Conservation (phyloP, 2,797 vertebrate species). For the Rhinichthys osculus region DNA sequence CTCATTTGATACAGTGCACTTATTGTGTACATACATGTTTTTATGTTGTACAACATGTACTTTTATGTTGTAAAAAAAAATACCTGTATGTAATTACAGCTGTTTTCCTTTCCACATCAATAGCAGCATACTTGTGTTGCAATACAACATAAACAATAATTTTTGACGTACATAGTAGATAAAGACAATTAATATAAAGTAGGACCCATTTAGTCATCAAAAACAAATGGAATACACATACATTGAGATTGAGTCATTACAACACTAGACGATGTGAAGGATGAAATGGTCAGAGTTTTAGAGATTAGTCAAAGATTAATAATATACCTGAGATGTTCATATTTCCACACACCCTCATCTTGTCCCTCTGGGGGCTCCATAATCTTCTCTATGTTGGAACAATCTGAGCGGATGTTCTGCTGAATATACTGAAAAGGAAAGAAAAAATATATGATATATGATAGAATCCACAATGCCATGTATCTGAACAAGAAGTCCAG, state of each 20-base stretch:
- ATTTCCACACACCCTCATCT: conserved; percentile 99
- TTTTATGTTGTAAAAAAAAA: too few species aligned
- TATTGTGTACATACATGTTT: not conserved
- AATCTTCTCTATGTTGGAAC: conserved; percentile 98
- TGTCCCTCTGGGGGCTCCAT: conserved; percentile 97
- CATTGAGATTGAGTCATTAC: not conserved
- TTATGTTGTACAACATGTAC: not conserved
- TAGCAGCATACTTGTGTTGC: not conserved
- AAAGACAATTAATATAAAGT: not conserved
- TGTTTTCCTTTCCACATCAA: too few species aligned
- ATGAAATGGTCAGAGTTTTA: not conserved
- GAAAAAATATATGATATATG: not conserved
- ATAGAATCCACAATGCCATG: too few species aligned
- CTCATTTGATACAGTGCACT: not conserved
- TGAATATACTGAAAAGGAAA: conserved; percentile 90
- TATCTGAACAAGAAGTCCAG: too few species aligned
- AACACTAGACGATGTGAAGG: not conserved
- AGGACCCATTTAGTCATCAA: not conserved
- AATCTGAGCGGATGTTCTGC: conserved; percentile 96
- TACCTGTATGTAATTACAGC: not conserved
- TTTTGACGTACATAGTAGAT: not conserved
- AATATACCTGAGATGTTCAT: conserved; percentile 93
- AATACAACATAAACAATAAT: not conserved
- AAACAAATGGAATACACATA: not conserved
- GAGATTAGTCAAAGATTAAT: not conserved